Evolutionary conservation across 2,888 invertebrate genomes (phyloP), one percentile per base, ranked within the genome.

Genomic region (Troides aeacus): DNA sequence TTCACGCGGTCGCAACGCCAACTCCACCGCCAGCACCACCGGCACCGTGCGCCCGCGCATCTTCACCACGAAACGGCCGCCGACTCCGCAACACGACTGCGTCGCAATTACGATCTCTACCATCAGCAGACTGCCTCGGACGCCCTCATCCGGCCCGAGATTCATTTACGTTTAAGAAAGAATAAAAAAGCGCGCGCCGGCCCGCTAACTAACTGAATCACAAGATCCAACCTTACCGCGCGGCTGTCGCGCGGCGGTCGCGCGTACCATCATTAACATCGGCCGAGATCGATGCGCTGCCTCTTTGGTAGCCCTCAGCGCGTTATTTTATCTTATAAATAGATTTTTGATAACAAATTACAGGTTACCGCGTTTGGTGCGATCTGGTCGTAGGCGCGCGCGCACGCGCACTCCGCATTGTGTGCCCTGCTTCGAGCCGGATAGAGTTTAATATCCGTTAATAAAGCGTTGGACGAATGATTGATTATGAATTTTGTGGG

Each of bases 321-420:
- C 87, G 86, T 90, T 87, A 89, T 92, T 90, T 92, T 90, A 87
- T 89, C 90, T 91, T 89, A 90, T 92, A 92, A 92, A 92, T 92
- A 92, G 90, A 91, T 91, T 92, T 92, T 92, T 91, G 91, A 90
- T 88, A 85, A 90, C 86, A 92, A 92, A 92, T 92, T 92, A 92
- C 87, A 90, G 92, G 92, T 89, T 92, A 89, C 90, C 85, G 82
- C 86, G 87, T 89, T 90, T 90, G 90, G 91, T 91, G 90, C 90
- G 90, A 89, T 90, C 89, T 89, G 30, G 30, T 4, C 30, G 30
- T 3, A 80, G 89, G 85, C 79, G 78, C 82, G 74, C 74, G 75
- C 74, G 77, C 30, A 30, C 30, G 77, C 78, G 39, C 81, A 76
- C 75, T 77, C 77, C 83, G 77, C 80, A 81, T 75, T 74, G 84